A percentile compares a stretch with the other conserved stretches of the same genome.
Evolutionary conservation across 2,888 invertebrate genomes (phyloP).

Genomic region (Meliscaeva auricollis): DNA sequence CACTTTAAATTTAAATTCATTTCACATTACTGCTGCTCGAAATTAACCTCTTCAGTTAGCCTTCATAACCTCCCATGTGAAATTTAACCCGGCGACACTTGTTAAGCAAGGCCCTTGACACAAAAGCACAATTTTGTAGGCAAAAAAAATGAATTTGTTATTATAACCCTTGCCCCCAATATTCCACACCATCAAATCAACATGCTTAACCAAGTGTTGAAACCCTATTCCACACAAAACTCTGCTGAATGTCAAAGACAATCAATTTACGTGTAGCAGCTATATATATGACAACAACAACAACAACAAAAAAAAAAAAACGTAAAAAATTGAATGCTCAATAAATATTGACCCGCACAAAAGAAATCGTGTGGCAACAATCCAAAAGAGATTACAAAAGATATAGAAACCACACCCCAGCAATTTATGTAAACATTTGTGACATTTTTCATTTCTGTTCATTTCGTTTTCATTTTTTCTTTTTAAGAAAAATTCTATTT

Average conservation of each 20-base stretch:
- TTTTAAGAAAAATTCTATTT: neutral
- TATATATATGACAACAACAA: neutral
- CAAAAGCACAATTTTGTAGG: neutral
- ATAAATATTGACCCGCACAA: conserved; percentile 66
- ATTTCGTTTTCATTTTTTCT: neutral
- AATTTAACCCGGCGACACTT: neutral
- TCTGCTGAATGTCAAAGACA: neutral
- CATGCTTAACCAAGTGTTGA: neutral
- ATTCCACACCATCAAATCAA: neutral
- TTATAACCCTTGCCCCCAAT: neutral
- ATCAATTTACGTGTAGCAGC: neutral
- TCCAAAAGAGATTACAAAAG: conserved; percentile 31
- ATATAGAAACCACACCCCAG: conserved; percentile 48
- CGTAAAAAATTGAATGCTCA: conserved; percentile 60
- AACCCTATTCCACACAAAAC: neutral
- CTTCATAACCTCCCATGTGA: neutral
- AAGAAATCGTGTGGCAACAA: conserved; percentile 44
- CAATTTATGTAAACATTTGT: conserved; percentile 36
- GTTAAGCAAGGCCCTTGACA: neutral
- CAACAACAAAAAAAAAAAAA: neutral
- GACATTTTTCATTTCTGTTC: conserved; percentile 26
- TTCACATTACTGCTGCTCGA: too few species aligned
- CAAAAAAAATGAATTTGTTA: neutral
- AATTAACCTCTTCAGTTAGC: neutral
- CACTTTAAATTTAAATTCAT: too few species aligned